Percentiles rank a stretch among this genome's conserved stretches.
Evolutionary conservation across 2,797 vertebrate species (phyloP).

Genomic region (Gambusia yucatana): DNA sequence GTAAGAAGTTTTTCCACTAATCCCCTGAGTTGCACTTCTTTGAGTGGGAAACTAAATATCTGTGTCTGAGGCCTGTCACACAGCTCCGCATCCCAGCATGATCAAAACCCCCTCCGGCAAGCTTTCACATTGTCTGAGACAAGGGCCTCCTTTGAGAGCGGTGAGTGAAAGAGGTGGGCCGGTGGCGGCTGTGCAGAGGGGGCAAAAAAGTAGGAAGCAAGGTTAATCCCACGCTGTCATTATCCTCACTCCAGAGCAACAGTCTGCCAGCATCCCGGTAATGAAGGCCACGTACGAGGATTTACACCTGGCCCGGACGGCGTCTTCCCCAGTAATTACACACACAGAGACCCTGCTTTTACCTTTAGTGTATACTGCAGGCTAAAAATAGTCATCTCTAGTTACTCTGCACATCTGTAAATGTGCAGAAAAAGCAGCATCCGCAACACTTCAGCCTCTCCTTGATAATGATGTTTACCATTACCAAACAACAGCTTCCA

Average conservation of each 20-base stretch:
- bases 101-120: constrained; percentile 68
- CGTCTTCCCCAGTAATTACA: constrained; percentile 66
- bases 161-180: constrained; percentile 31
- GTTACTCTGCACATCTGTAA: constrained; percentile 42
- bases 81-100: constrained; percentile 64
- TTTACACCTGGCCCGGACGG: constrained; percentile 61
- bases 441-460: constrained; percentile 33
- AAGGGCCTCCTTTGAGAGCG: constrained; percentile 47
- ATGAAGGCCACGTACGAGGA: constrained; percentile 72
- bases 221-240: constrained; percentile 75
- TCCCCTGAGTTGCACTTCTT: constrained; percentile 64
- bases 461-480: constrained; percentile 60
- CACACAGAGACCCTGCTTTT: constrained; percentile 44
- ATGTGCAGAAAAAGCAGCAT: constrained; percentile 41
- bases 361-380: constrained; percentile 48
- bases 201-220: constrained; percentile 54
- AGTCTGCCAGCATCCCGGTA: constrained; percentile 51
- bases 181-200: constrained; percentile 24
- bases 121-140: constrained; percentile 65
- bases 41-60: constrained; percentile 71
- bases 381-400: constrained; percentile 57
- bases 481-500: constrained; percentile 23
- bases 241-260: constrained; percentile 70
- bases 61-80: constrained; percentile 74
- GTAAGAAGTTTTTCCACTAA: constrained; percentile 71